These are phyloP conservation scores for Hippolais icterina DNA, from an alignment of 2,113 vertebrate genomes.

Conservation along the genomic window DNA sequence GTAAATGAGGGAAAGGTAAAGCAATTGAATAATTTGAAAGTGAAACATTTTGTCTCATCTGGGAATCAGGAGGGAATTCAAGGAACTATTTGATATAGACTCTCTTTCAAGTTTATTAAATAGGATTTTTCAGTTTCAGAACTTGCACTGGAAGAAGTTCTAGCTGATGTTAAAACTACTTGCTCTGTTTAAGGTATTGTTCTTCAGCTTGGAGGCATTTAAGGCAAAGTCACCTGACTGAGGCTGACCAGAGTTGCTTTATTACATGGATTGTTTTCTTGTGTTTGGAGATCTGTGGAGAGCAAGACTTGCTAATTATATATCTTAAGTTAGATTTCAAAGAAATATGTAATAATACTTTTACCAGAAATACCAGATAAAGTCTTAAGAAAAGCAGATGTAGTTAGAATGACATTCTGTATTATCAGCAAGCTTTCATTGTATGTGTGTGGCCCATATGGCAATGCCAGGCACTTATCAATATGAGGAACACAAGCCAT, in stretches of 20 bases:
- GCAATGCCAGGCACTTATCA: not conserved
- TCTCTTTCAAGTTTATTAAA: not conserved
- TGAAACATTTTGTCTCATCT: not conserved
- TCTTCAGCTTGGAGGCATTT: not conserved
- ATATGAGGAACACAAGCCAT: not conserved
- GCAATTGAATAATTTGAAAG: not conserved
- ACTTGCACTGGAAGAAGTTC: not conserved
- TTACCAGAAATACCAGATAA: not conserved
- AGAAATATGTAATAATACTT: not conserved
- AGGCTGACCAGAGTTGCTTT: not conserved
- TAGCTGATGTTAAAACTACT: not conserved
- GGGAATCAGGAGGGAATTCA: slow-evolving; percentile 20
- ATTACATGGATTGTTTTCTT: not conserved
- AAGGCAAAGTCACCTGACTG: not conserved
- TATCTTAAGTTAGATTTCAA: not conserved
- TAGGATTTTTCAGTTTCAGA: not conserved
- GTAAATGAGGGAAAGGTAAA: slow-evolving; percentile 11
- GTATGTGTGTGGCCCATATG: not conserved
- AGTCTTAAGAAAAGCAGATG: not conserved
- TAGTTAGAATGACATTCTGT: not conserved
- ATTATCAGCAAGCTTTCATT: not conserved
- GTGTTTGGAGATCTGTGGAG: not conserved
- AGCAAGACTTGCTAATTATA: not conserved
- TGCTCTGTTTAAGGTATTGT: not conserved
- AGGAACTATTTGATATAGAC: not conserved